Base-by-base conservation (phyloP, 1,140 invertebrate genomes). In the Caerostris darwini region DNA sequence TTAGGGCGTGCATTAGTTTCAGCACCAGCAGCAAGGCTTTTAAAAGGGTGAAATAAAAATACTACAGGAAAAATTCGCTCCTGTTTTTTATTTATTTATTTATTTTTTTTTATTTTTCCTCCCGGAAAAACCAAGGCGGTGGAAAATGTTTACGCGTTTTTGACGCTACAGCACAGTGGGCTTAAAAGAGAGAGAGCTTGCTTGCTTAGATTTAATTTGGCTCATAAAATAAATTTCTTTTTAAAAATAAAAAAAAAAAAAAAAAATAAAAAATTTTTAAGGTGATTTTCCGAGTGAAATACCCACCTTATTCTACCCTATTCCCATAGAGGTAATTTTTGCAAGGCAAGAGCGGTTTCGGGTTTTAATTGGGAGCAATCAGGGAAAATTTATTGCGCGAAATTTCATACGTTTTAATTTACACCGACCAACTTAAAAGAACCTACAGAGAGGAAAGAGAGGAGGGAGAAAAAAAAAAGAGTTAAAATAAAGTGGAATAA, bases 221-320 rank as follows among this genome's bases (percentile, higher is more conserved):
- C 92, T 87, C 92, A 86, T 94, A 94, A 94, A 94, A 94, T 89
- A 86, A 94, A 94, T 94, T 94, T 89, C 92, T 94, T 89, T 77
- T 88, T 56, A 50, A 64, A 58, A 54, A 34, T 34, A 34, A 34
- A 34, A 34, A 34, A 34, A 34, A 34, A 1, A 34, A 34, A 1
- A 34, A 57, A 19, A 50, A 61, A 12, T 3, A 67, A n/a, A 82
- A 89, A 61, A 94, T 94, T 94, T 94, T 94, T 94, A 94, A 94
- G 92, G 85, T 89, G 92, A 94, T 94, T 94, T 94, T 85, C 59
- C 61, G 81, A 83, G 56, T 64, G 59, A 93, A 85, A 92, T 82
- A 50, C n/a, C 58, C 50, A 67, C 77, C 58, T 92, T 57, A 50
- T 67, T 59, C 56, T 69, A 64, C 53, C 34, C 14, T 87, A 93